Conservation (phyloP, 2,888 invertebrate species). For the Mythimna lalbum region DNA sequence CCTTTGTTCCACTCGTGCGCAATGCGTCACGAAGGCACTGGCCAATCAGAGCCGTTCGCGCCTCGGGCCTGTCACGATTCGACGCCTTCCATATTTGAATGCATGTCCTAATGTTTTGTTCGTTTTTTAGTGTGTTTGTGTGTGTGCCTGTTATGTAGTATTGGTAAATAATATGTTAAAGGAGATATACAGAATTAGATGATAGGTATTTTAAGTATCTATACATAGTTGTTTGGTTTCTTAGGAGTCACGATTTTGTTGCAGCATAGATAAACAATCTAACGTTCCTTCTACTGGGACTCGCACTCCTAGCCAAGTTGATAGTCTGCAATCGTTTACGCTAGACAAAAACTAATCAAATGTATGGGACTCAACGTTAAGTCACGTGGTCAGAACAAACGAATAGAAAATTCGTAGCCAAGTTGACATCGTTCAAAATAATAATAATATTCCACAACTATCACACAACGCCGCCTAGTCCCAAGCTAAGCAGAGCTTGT, state of each 20-base stretch:
- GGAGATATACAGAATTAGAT: neutral
- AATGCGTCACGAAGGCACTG: conserved; percentile 64
- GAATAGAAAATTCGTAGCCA: too few relatives aligned
- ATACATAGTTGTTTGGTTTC: neutral
- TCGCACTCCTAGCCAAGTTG: too few relatives aligned
- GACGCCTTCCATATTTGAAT: conserved; percentile 82
- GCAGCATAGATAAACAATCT: neutral
- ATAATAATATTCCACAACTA: too few relatives aligned
- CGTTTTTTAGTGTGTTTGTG: conserved; percentile 63
- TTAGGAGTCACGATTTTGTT: neutral
- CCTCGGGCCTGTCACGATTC: conserved; percentile 83
- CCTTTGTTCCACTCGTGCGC: conserved; percentile 65
- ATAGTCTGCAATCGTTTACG: too few relatives aligned
- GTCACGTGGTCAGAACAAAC: too few relatives aligned
- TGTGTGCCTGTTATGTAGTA: conserved; percentile 52
- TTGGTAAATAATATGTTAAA: conserved; percentile 52
- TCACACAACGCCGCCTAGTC: too few relatives aligned
- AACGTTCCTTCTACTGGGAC: too few relatives aligned
- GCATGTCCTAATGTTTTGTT: conserved; percentile 71
- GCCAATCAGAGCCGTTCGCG: conserved; percentile 78
- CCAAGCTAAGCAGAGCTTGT: too few relatives aligned
- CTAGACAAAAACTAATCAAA: too few relatives aligned
- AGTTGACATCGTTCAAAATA: too few relatives aligned
- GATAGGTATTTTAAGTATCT: neutral
- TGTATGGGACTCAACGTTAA: too few relatives aligned